A percentile compares a stretch with the other conserved stretches of the same genome.
phyloP scores from a whole-genome alignment of 2,888 invertebrate species.

The Tillus elongatus region DNA sequence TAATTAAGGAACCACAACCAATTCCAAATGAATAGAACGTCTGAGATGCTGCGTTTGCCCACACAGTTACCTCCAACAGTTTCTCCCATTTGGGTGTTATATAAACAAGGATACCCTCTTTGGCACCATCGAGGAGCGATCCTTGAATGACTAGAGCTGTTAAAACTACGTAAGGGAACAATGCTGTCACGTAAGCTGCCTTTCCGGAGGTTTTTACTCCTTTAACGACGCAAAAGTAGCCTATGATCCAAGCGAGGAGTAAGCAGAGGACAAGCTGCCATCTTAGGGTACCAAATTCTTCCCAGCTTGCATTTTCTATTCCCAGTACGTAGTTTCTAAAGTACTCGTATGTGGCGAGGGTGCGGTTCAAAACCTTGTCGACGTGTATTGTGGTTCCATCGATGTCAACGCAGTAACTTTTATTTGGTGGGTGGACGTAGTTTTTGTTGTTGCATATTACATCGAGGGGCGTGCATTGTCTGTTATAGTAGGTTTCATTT shows the following conservation, averaged over 20 bases:
- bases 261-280: conserved; percentile 78
- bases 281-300: conserved; percentile 64
- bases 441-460: conserved; percentile 44
- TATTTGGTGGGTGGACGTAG: conserved; percentile 39
- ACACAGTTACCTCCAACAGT: conserved; percentile 57
- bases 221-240: conserved; percentile 80
- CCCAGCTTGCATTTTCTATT: conserved; percentile 60
- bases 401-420: conserved; percentile 42
- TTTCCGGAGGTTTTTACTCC: conserved; percentile 83
- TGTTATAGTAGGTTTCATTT: conserved; percentile 47
- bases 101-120: conserved; percentile 63
- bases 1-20: conserved; percentile 64
- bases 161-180: conserved; percentile 63
- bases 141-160: conserved; percentile 51
- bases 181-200: conserved; percentile 66
- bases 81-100: conserved; percentile 63
- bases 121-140: conserved; percentile 56
- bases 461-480: conserved; percentile 44
- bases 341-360: conserved; percentile 45
- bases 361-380: conserved; percentile 46
- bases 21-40: conserved; percentile 77
- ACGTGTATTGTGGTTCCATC: conserved; percentile 39
- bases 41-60: conserved; percentile 78
- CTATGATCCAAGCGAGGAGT: conserved; percentile 68
- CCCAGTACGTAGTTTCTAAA: conserved; percentile 70